Percentiles rank a stretch among this genome's conserved stretches.
phyloP scores from a whole-genome alignment of 53 echinoderm and acorn worm species.

The Mesocentrotus franciscanus region DNA sequence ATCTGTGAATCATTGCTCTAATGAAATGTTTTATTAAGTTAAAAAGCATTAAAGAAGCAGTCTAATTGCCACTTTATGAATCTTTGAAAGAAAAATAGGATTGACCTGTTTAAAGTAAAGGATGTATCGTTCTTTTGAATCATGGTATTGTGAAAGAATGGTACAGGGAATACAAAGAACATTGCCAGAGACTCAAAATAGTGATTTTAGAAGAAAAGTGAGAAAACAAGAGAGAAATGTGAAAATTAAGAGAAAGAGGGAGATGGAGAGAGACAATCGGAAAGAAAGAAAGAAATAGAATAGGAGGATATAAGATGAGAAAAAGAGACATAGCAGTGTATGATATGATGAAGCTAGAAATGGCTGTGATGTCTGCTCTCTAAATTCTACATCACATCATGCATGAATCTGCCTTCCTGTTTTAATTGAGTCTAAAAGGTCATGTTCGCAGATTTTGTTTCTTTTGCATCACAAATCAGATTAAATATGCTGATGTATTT shows the following conservation, averaged over 20 bases:
- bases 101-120: background rate
- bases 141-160: background rate
- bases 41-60: background rate
- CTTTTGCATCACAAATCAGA: slow-evolving; percentile 65
- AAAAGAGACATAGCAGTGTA: background rate
- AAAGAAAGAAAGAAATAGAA: background rate
- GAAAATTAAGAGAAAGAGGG: background rate
- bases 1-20: background rate
- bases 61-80: background rate
- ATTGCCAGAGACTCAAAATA: background rate
- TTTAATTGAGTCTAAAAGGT: slow-evolving; percentile 63
- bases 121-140: background rate
- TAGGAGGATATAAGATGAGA: background rate
- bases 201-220: background rate
- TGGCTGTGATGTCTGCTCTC: background rate
- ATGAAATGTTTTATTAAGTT: background rate
- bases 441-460: slow-evolving; percentile 63
- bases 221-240: background rate
- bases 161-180: background rate
- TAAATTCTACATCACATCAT: slow-evolving; percentile 7
- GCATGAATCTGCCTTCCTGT: slow-evolving; percentile 53
- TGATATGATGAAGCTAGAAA: background rate
- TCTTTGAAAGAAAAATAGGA: background rate
- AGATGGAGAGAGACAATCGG: background rate
- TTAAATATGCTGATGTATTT: slow-evolving; percentile 59